Evolutionary conservation across 2,797 vertebrate genomes (phyloP), one percentile per base, ranked within the genome.

Genomic region (Notolabrus celidotus): DNA sequence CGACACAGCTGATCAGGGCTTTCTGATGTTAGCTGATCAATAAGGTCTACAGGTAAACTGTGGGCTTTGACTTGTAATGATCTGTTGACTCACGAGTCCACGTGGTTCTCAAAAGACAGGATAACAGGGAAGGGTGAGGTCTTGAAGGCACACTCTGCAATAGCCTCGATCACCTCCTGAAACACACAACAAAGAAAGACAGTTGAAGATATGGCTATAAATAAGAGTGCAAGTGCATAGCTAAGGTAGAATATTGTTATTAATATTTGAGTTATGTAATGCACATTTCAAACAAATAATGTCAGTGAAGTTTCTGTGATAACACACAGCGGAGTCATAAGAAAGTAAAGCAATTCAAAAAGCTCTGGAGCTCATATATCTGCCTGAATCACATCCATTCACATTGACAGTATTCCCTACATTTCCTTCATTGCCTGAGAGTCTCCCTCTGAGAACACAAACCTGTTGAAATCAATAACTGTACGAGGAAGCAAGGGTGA

Each of bases 141-240:
- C 95, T 99, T 99, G 93, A 99, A 99, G 31, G 97, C 97, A 77
- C 96, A 97, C 66, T 99, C 97, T 38, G 96, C 95, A 31, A 99
- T 99, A 9, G 96, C 97, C 93, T 99, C 97, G 74, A 99, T 98
- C 52, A 99, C 97, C 89, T 99, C 97, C 97, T 99, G 54, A 73
- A 67, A 34, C n/a, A 64, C 29, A 52, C 17, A 53, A 14, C 56
- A 38, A 56, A 22, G 5, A 9, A 52, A 71, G 51, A 12, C 0
- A 20, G 5, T 46, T 5, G 1, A 43, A n/a, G n/a, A n/a, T n/a
- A n/a, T n/a, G n/a, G n/a, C n/a, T n/a, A n/a, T n/a, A n/a, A n/a
- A n/a, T n/a, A n/a, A n/a, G n/a, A n/a, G n/a, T n/a, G n/a, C n/a
- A n/a, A n/a, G n/a, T 11, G 36, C 11, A 36, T 22, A 56, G 17